Evolutionary conservation across 1,140 invertebrate genomes (phyloP).

Genomic region (Diabrotica undecimpunctata): DNA sequence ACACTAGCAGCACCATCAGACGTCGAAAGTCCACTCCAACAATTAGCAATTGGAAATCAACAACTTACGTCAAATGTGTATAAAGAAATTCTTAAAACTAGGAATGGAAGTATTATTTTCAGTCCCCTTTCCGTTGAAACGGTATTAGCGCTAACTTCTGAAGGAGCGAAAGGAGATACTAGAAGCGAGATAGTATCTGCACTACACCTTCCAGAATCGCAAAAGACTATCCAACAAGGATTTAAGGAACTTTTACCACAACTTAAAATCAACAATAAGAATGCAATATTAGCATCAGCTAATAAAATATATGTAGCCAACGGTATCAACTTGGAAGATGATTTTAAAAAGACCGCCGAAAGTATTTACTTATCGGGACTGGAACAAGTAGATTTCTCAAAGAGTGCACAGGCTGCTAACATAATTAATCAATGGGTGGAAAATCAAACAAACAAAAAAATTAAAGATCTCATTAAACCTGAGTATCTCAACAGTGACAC

Average conservation of each 20-base stretch:
- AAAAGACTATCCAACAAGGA: not conserved
- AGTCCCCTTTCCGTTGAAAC: conserved; percentile 15
- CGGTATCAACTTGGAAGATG: conserved; percentile 4
- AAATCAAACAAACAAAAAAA: conserved; percentile 66
- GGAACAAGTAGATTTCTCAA: conserved; percentile 52
- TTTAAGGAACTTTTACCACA: conserved; percentile 5
- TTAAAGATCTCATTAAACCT: conserved; percentile 60
- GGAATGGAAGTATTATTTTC: conserved; percentile 7
- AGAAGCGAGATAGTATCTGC: not conserved
- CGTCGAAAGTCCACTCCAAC: no score
- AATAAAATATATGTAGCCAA: conserved; percentile 11
- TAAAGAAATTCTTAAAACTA: conserved; percentile 5
- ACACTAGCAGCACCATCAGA: no score
- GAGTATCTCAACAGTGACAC: conserved; percentile 54
- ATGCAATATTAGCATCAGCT: not conserved
- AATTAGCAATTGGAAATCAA: no score
- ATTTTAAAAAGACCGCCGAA: conserved; percentile 9
- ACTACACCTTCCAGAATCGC: not conserved
- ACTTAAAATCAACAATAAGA: not conserved
- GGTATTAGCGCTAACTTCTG: conserved; percentile 5
- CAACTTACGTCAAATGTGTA: no score
- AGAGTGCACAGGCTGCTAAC: conserved; percentile 42
- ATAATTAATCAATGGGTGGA: conserved; percentile 72
- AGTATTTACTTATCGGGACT: conserved; percentile 39
- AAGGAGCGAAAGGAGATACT: conserved; percentile 9